These are phyloP conservation scores for Crocallis elinguaria DNA, from an alignment of 2,888 invertebrate species.

Conservation along the genomic window DNA sequence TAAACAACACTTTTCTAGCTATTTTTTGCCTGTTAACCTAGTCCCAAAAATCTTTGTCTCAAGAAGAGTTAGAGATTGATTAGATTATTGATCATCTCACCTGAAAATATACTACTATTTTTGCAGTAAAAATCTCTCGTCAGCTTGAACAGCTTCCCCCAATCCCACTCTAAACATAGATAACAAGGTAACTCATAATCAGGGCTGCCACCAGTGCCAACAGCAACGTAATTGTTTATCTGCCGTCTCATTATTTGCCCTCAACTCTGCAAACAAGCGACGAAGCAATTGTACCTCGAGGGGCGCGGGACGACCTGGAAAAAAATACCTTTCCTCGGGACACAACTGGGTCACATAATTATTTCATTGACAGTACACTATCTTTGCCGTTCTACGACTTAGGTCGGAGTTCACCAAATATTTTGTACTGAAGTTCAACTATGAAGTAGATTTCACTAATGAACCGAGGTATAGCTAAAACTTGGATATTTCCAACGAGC, in stretches of 20 bases:
- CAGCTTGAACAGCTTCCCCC: neutral
- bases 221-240: slow-evolving; percentile 38
- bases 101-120: too few relatives aligned
- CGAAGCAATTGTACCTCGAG: slow-evolving; percentile 34
- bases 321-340: slow-evolving; percentile 30
- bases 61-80: too few relatives aligned
- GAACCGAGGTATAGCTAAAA: too few relatives aligned
- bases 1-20: too few relatives aligned
- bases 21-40: too few relatives aligned
- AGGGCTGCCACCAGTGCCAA: slow-evolving; percentile 15
- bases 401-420: too few relatives aligned
- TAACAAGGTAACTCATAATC: slow-evolving; percentile 21
- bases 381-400: neutral
- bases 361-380: slow-evolving; percentile 8
- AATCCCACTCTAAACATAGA: slow-evolving; percentile 1
- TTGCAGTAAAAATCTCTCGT: neutral
- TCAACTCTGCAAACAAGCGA: slow-evolving; percentile 26
- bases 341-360: slow-evolving; percentile 33
- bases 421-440: neutral
- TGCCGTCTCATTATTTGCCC: slow-evolving; percentile 26
- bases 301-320: slow-evolving; percentile 31
- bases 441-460: too few relatives aligned
- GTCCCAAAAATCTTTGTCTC: too few relatives aligned
- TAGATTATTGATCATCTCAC: too few relatives aligned
- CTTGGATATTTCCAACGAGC: too few relatives aligned